phyloP scores from a whole-genome alignment of 2,113 vertebrate species.

The Echinops telfairi region DNA sequence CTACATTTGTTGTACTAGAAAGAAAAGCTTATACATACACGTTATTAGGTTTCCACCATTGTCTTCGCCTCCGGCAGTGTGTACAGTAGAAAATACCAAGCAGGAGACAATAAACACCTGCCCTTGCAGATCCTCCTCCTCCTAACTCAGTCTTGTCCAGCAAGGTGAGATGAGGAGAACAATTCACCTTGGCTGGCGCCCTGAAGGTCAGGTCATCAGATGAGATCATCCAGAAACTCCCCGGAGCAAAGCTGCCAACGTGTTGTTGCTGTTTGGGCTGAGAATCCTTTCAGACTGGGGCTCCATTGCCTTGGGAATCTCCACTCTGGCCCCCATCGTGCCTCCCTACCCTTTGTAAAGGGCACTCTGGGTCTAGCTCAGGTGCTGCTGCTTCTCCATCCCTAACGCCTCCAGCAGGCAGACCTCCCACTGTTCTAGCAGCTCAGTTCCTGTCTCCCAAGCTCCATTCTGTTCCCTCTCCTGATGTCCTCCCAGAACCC shows the following conservation, averaged over 20 bases:
- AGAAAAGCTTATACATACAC: not conserved
- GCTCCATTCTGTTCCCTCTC: too few species aligned
- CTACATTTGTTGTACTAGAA: conserved; percentile 20
- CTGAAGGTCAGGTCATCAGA: not conserved
- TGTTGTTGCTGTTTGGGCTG: not conserved
- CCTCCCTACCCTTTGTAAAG: not conserved
- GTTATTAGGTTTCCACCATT: conserved; percentile 20
- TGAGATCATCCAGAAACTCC: not conserved
- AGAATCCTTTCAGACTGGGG: not conserved
- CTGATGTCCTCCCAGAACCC: too few species aligned
- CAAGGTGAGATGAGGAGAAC: not conserved
- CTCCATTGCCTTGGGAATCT: rapidly evolving
- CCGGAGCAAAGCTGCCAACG: rapidly evolving
- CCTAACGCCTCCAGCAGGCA: not conserved
- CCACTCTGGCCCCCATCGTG: not conserved
- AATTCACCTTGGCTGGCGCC: not conserved
- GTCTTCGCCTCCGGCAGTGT: not conserved
- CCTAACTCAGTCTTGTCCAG: not conserved
- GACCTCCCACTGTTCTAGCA: not conserved
- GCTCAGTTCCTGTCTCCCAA: too few species aligned
- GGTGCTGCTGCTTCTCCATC: not conserved
- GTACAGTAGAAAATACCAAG: not conserved
- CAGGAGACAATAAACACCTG: not conserved
- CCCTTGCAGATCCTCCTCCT: rapidly evolving
- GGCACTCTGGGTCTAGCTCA: not conserved